Conservation (phyloP, 2,888 invertebrate genomes). For the Agrochola lota region DNA sequence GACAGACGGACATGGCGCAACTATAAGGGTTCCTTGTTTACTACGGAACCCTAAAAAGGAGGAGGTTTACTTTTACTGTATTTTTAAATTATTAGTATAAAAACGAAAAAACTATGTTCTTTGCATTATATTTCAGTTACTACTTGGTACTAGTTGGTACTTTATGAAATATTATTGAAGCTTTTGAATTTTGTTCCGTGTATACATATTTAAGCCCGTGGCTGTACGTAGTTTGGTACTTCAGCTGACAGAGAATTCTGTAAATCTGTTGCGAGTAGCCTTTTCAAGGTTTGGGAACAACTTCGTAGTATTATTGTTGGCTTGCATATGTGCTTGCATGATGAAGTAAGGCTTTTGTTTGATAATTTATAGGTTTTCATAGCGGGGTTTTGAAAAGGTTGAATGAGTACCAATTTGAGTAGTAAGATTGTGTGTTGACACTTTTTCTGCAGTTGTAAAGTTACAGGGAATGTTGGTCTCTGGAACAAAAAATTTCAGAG, state of each 20-base stretch:
- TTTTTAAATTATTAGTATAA: background rate
- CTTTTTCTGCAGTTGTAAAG: background rate
- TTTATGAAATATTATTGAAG: no score
- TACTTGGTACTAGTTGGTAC: no score
- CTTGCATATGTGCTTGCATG: background rate
- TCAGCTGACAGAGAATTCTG: slow-evolving; percentile 19
- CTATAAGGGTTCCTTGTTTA: no score
- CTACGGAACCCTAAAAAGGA: no score
- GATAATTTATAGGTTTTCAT: background rate
- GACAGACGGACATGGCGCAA: no score
- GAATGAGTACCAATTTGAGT: no score
- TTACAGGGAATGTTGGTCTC: no score
- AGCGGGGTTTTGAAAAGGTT: no score
- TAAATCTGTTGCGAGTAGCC: slow-evolving; percentile 40
- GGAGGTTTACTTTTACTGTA: background rate
- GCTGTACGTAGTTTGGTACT: slow-evolving; percentile 5
- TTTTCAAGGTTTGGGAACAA: slow-evolving; percentile 14
- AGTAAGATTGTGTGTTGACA: no score
- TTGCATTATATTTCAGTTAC: background rate
- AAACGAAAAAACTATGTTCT: no score
- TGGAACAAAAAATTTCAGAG: background rate
- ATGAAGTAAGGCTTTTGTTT: background rate
- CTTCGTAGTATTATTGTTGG: slow-evolving; percentile 18
- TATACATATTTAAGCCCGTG: background rate
- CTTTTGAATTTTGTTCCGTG: background rate